These are phyloP conservation scores for Neelides folsomi DNA, from an alignment of 2,888 invertebrate species.

Conservation along the genomic window DNA sequence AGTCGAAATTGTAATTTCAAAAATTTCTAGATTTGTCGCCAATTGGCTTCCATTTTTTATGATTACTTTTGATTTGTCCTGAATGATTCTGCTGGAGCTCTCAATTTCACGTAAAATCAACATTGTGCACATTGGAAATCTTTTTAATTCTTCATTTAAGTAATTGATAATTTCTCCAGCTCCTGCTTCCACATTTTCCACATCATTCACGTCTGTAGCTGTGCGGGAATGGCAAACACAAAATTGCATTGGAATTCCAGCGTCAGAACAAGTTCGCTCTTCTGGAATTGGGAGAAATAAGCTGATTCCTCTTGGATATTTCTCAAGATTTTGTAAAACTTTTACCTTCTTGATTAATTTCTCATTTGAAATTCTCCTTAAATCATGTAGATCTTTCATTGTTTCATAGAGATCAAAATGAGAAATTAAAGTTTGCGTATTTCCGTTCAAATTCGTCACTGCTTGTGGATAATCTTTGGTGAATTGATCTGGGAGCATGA, in stretches of 20 bases:
- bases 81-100: conserved; percentile 37
- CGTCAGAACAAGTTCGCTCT: conserved; percentile 59
- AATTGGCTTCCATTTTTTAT: too few species aligned
- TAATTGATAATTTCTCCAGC: conserved; percentile 49
- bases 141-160: conserved; percentile 50
- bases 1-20: too few species aligned
- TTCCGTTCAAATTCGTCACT: conserved; percentile 12
- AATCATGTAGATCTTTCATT: conserved; percentile 17
- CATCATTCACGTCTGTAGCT: conserved; percentile 36
- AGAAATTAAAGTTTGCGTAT: conserved; percentile 11
- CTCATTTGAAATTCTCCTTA: conserved; percentile 3
- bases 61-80: too few species aligned
- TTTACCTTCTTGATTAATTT: neutral
- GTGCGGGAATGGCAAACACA: conserved; percentile 69
- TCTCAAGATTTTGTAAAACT: neutral
- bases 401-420: conserved; percentile 27
- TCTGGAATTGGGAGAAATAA: conserved; percentile 59
- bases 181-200: conserved; percentile 45
- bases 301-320: conserved; percentile 50
- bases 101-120: conserved; percentile 49
- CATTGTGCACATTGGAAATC: conserved; percentile 49
- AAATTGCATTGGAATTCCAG: conserved; percentile 70
- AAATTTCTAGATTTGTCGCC: too few species aligned
- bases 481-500: conserved; percentile 49
- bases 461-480: conserved; percentile 1